A percentile compares a stretch with the other conserved stretches of the same genome.
These are phyloP conservation scores for Porites cylindrica DNA, from an alignment of 92 coral and sea anemone genomes.

Conservation along the genomic window DNA sequence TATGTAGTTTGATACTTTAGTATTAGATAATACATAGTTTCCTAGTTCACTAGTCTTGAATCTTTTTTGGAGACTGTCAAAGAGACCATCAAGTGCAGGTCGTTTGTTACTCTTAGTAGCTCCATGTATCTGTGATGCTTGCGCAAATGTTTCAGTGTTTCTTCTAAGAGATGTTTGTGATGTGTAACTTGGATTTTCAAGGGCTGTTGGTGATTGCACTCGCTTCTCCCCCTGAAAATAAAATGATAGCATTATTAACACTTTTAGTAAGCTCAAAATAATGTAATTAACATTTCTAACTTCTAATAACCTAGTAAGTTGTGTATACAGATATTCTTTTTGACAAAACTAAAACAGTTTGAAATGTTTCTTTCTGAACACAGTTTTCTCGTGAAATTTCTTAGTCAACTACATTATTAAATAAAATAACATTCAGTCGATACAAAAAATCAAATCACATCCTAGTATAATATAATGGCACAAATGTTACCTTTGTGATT, in stretches of 20 bases:
- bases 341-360: neutral
- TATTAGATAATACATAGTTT: conserved; percentile 45
- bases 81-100: conserved; percentile 56
- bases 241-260: no score
- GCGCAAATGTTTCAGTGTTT: conserved; percentile 36
- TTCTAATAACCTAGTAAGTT: neutral
- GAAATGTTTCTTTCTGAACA: neutral
- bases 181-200: no score
- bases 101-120: conserved; percentile 23
- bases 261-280: neutral
- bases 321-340: neutral
- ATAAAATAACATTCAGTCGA: neutral
- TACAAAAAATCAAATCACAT: neutral
- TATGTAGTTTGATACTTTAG: conserved; percentile 41
- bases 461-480: neutral
- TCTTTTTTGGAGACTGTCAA: conserved; percentile 63
- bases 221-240: no score
- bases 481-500: conserved; percentile 10
- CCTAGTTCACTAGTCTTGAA: conserved; percentile 57
- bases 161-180: conserved; percentile 20
- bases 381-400: neutral
- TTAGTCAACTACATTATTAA: conserved; percentile 4
- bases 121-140: conserved; percentile 51
- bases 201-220: no score
- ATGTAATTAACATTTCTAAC: neutral